These are phyloP conservation scores for Drosophila planitibia DNA, from an alignment of 2,888 invertebrate species.

Conservation along the genomic window DNA sequence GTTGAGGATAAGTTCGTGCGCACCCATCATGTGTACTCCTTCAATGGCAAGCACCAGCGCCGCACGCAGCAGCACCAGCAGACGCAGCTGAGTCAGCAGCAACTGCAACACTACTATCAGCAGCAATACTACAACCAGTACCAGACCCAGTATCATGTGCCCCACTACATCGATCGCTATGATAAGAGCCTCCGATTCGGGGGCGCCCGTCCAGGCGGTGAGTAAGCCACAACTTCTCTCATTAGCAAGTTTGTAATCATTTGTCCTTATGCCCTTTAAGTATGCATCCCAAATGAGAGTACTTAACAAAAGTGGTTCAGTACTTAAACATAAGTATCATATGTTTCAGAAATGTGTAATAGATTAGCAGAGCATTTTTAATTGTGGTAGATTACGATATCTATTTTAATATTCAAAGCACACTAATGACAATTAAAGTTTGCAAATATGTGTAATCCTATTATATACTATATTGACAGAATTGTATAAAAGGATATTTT, in stretches of 20 bases:
- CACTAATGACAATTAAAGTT: neutral
- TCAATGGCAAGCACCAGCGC: constrained; percentile 83
- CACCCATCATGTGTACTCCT: constrained; percentile 83
- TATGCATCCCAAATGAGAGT: neutral
- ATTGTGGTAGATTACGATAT: neutral
- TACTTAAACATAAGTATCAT: neutral
- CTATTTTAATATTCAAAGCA: neutral
- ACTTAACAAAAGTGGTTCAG: neutral
- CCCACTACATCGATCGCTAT: constrained; percentile 82
- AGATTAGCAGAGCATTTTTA: neutral
- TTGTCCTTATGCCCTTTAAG: neutral
- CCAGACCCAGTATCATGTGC: constrained; percentile 76
- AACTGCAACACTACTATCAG: constrained; percentile 77
- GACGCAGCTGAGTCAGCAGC: constrained; percentile 76
- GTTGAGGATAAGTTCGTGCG: constrained; percentile 85
- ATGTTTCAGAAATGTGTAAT: neutral
- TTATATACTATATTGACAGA: neutral
- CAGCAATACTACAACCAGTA: constrained; percentile 80
- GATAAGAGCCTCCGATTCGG: constrained; percentile 84
- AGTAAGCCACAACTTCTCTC: constrained; percentile 31
- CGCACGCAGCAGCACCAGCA: constrained; percentile 83
- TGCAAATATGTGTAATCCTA: neutral
- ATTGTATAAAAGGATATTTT: neutral
- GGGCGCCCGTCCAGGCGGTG: constrained; percentile 73
- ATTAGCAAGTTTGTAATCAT: neutral